Conservation (phyloP, 2,888 invertebrate genomes). For the Dryocosmus kuriphilus region DNA sequence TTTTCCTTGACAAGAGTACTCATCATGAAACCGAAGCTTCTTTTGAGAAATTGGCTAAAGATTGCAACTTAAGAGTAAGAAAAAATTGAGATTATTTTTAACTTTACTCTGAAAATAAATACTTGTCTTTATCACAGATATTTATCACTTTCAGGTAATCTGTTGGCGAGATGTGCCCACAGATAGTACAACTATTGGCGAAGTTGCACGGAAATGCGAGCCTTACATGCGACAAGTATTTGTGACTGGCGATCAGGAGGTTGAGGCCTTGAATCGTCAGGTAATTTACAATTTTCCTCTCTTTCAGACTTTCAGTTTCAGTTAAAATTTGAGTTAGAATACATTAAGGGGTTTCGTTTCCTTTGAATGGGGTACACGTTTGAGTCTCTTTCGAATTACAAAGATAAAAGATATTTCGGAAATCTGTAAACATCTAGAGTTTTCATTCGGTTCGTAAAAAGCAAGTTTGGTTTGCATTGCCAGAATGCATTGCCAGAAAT, state of each 20-base stretch:
- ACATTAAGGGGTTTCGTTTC: neutral
- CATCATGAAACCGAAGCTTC: slow-evolving; percentile 89
- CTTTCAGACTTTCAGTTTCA: neutral
- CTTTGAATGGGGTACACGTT: neutral
- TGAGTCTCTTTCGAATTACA: neutral
- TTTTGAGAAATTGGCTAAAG: slow-evolving; percentile 89
- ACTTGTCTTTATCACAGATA: slow-evolving; percentile 19
- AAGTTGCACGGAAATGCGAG: slow-evolving; percentile 95
- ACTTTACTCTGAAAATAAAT: neutral
- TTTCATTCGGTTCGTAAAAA: slow-evolving; percentile 1
- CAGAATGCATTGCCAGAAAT: no score
- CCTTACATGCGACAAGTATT: slow-evolving; percentile 98
- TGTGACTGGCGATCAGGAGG: slow-evolving; percentile 84
- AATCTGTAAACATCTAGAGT: neutral
- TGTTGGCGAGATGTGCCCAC: slow-evolving; percentile 97
- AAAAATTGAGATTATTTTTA: neutral
- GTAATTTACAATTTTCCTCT: slow-evolving; percentile 76
- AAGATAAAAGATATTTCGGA: neutral
- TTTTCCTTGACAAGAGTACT: slow-evolving; percentile 93
- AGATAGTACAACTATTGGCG: slow-evolving; percentile 90
- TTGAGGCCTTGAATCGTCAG: slow-evolving; percentile 83
- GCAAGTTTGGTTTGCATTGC: neutral
- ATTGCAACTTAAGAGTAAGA: slow-evolving; percentile 84
- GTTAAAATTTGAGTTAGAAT: neutral
- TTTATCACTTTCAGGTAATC: slow-evolving; percentile 81